Evolutionary conservation across 2,888 invertebrate species (phyloP).

Genomic region (Prosopocoilus inquinatus): DNA sequence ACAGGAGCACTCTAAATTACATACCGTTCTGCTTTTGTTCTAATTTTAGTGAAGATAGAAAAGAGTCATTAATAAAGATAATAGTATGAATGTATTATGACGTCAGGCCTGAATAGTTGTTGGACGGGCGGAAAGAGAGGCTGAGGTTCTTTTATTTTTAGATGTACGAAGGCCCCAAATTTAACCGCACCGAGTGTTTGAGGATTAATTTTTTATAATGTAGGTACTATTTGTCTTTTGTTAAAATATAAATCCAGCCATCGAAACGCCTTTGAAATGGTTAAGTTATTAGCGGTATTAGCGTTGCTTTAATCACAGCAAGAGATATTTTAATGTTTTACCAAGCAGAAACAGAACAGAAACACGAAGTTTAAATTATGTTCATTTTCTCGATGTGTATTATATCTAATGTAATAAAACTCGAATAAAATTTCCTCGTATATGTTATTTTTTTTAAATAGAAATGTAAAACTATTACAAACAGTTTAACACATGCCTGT

Average conservation of each 20-base stretch:
- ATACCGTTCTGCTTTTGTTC: conserved; percentile 29
- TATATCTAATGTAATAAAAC: conserved; percentile 11
- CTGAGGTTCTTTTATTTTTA: background rate
- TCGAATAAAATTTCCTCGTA: conserved; percentile 17
- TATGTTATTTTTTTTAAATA: conserved; percentile 14
- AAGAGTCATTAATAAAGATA: conserved; percentile 33
- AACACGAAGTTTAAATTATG: conserved; percentile 13
- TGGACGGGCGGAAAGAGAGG: background rate
- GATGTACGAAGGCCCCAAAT: background rate
- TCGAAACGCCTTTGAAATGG: conserved; percentile 14
- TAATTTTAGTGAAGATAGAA: conserved; percentile 26
- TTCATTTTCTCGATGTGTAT: conserved; percentile 16
- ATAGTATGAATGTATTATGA: conserved; percentile 29
- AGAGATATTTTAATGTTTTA: conserved; percentile 15
- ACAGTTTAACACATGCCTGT: conserved; percentile 15
- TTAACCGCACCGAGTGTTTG: background rate
- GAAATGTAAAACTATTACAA: conserved; percentile 15
- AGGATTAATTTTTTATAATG: background rate
- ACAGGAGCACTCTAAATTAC: conserved; percentile 26
- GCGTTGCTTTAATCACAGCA: conserved; percentile 15
- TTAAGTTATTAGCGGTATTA: conserved; percentile 11
- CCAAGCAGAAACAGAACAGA: conserved; percentile 16
- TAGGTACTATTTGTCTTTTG: conserved; percentile 10
- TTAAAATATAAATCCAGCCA: conserved; percentile 14
- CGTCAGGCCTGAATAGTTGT: conserved; percentile 18